Conservation (phyloP, 1,140 invertebrate species). For the Triops longicaudatus region DNA sequence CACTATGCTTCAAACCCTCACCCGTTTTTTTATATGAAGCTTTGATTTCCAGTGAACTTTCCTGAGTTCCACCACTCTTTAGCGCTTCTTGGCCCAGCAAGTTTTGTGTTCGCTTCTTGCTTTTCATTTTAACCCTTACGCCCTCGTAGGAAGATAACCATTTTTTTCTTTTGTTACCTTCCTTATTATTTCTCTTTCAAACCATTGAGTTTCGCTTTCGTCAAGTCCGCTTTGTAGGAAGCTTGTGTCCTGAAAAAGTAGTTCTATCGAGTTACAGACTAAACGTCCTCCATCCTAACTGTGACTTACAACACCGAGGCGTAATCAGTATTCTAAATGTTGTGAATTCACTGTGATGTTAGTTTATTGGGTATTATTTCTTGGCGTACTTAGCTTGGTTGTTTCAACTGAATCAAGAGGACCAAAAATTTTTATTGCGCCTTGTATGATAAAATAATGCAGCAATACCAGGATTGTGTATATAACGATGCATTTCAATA, state of each 20-base stretch:
- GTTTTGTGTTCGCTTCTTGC: neutral
- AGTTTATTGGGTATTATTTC: too few relatives aligned
- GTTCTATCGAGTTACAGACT: neutral
- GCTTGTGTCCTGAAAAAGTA: neutral
- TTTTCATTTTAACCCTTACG: neutral
- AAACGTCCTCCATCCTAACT: neutral
- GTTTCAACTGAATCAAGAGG: too few relatives aligned
- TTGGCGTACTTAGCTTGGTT: too few relatives aligned
- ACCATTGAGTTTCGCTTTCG: slow-evolving; percentile 3
- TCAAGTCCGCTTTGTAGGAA: slow-evolving; percentile 14
- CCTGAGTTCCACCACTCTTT: neutral
- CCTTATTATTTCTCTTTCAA: neutral
- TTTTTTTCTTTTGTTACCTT: neutral
- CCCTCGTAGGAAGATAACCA: neutral
- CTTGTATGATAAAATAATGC: too few relatives aligned
- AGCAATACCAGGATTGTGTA: too few relatives aligned
- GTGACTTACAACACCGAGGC: neutral
- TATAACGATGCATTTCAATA: too few relatives aligned
- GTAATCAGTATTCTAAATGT: neutral
- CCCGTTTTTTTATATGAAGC: neutral
- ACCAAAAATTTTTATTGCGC: too few relatives aligned
- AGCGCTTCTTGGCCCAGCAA: neutral
- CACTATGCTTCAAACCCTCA: neutral
- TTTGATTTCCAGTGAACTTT: neutral
- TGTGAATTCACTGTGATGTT: too few relatives aligned